Evolutionary conservation across 2,888 invertebrate species (phyloP), one percentile per base, ranked within the genome.

Genomic region (Mechanitis mazaeus): DNA sequence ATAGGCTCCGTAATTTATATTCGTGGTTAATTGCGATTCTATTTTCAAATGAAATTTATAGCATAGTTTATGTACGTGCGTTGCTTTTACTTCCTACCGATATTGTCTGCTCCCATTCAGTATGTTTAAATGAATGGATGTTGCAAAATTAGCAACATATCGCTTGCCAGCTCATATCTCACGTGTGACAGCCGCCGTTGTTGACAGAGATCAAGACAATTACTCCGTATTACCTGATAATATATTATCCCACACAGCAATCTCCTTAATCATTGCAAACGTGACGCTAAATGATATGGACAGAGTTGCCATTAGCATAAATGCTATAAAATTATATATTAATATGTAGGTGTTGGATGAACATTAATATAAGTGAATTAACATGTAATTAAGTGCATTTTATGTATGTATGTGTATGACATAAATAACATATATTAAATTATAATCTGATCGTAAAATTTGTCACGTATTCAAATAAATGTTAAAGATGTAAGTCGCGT

Each of bases 111-210:
- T 81, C 83, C 77, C 86, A 88, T 88, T 89, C 86, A 87, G 75
- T 75, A 83, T 81, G 76, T 75, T 75, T 72, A 85, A 86, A 86
- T 88, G 88, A 88, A 87, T 87, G 87, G 84, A 78, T 80, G 83
- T 77, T 81, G 76, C 83, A 78, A 84, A 88, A 85, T 88, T 85
- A 88, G 87, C 82, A 74, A 80, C 79, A 77, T 81, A 78, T 79
- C 80, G 75, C 75, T 79, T 87, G 88, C 88, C 89, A 89, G 87
- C 75, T 79, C 83, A 84, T 87, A 84, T 84, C 80, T 88, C 86
- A 84, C 70, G 71, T 71, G 71, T 76, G 85, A 84, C 83, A 79
- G 78, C 73, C 71, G 71, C 79, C 78, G 79, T 79, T 80, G 81
- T 76, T 81, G 81, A 78, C 82, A 77, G 79, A 77, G 80, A 81